These are phyloP conservation scores for Sialia sialis DNA, from an alignment of 2,113 vertebrate genomes.

Conservation along the genomic window DNA sequence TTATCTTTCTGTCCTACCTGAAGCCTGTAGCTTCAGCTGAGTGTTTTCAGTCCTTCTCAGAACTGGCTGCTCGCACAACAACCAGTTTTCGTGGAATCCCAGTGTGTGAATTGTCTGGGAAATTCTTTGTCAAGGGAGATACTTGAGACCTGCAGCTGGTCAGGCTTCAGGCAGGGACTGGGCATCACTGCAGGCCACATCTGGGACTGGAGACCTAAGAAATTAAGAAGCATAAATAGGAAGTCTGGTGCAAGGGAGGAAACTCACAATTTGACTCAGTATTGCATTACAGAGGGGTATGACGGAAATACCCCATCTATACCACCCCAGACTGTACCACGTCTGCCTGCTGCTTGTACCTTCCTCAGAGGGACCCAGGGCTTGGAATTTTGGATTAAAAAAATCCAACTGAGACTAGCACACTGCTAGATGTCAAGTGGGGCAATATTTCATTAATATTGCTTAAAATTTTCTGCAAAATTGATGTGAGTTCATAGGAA, in stretches of 20 bases:
- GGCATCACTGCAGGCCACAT: neutral
- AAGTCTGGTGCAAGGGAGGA: neutral
- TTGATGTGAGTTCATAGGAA: neutral
- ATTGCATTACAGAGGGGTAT: neutral
- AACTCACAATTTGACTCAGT: neutral
- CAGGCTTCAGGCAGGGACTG: neutral
- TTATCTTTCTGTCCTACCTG: neutral
- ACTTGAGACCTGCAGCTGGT: neutral
- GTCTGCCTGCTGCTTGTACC: neutral
- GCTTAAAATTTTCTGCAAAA: neutral
- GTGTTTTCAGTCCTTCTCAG: neutral
- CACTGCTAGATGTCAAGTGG: neutral
- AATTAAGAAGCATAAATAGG: neutral
- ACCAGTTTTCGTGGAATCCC: neutral
- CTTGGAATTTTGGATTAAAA: neutral
- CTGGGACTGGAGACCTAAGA: neutral
- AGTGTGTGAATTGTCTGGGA: neutral
- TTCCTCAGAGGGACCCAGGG: neutral
- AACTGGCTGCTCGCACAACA: neutral
- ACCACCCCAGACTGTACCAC: neutral
- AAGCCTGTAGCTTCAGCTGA: neutral
- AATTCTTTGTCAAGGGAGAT: neutral
- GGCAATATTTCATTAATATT: neutral
- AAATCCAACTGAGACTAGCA: neutral
- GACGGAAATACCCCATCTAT: neutral